Evolutionary conservation across 1,140 invertebrate species (phyloP), one percentile per base, ranked within the genome.

Genomic region (Nasonia vitripennis): DNA sequence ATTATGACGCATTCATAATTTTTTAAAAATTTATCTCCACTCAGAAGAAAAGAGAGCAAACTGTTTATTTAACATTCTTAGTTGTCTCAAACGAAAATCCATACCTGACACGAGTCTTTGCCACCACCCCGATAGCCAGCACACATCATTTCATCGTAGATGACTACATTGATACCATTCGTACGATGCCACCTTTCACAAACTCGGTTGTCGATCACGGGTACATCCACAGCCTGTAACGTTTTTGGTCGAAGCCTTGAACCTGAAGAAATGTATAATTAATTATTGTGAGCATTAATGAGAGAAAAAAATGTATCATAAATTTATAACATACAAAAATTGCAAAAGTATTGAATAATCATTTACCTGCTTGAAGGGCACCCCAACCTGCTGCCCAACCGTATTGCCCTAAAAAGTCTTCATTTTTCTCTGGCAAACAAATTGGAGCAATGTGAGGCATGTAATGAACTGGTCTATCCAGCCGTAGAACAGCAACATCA

Each of bases 141-240:
- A 92, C 98, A 99, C 92, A 99, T 96, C 98, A 99, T 99, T 93
- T 99, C 98, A 83, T 98, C 97, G 91, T 98, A 98, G 89, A 98
- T 98, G 11, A 98, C 96, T 55, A 98, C 98, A 91, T 98, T 98
- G 88, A 98, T 99, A 81, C 96, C 96, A 89, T 96, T 97, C 71
- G 96, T 96, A 80, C 96, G 94, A 91, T 96, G 96, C 96, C 96
- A 96, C 78, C 96, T 94, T 91, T 98, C 97, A 90, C 97, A 98
- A 77, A 97, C 95, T 87, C 96, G 94, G 91, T 98, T 98, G 91
- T 98, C 97, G 77, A 98, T 96, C 67, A 98, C 97, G 1, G 98
- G 98, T 83, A 99, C 98, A 92, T 98, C 97, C 0, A 98, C 98
- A 3, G 98, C 97, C 93, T 98, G 98, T 45, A 99, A 93, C 0